Base-by-base conservation (phyloP, 2,113 vertebrate species). In the Paedocypris sp. region DNA sequence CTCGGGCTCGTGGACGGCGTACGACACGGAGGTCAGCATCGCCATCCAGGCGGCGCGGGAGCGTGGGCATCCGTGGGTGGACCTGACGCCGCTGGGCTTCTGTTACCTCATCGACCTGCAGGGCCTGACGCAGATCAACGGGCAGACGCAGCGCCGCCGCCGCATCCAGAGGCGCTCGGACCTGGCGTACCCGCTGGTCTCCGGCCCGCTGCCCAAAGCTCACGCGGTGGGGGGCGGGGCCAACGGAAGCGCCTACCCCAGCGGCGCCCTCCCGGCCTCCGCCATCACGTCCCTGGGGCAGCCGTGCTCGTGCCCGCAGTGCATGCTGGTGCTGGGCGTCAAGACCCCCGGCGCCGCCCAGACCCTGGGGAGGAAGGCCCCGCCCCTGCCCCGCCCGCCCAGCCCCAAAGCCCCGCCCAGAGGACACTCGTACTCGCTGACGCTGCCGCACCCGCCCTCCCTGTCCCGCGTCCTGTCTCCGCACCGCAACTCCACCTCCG, bases 81-180 rank as follows among this genome's bases (percentile, higher is more conserved):
- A 98, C 78, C 87, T 98, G 71, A 89, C 94, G 13, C 90, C 93
- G 12, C 87, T 98, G 71, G 95, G 95, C 67, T 95, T 98, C 83
- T 94, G 93, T 85, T 96, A 97, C 85, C 85, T 97, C 79, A 92
- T 98, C 78, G 93, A 93, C 83, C 93, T 98, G 77, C 90, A 90
- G 79, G 93, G 86, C 82, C 97, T 98, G 95, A 95, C 92, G 7
- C 95, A 98, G 75, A 92, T 96, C 84, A 97, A 98, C 75, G 86
- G 92, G 64, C 94, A 98, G 71, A 98, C 85, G 2, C 92, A 92
- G 62, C 89, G 91, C 70, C 92, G 94, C 62, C 84, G 93, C 25
- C 89, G 91, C 0, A 80, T 97, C 22, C 91, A 92, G 70, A 85
- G 91, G 3, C 90, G 92, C 15, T 88, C 90, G 0, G 93, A 94